phyloP scores from a whole-genome alignment of 1,140 invertebrate genomes.

The Lasioglossum albipes region DNA sequence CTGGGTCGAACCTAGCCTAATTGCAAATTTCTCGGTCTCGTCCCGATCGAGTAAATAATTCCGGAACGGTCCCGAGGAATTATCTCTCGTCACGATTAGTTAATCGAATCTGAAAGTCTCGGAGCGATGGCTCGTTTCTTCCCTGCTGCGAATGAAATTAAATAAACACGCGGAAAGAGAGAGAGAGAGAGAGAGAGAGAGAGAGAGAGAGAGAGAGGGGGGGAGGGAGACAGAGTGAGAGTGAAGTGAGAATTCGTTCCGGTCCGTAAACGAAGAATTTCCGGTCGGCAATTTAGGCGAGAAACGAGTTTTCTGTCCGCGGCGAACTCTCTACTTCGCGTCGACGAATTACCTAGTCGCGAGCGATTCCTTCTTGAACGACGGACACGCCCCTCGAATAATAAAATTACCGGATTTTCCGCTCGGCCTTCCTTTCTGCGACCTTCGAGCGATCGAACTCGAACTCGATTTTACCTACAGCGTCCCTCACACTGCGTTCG shows the following conservation, averaged over 20 bases:
- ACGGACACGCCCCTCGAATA: background rate
- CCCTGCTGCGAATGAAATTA: slow-evolving; percentile 27
- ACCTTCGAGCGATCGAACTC: background rate
- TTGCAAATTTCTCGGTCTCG: background rate
- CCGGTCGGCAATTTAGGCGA: slow-evolving; percentile 4
- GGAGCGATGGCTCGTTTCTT: slow-evolving; percentile 5
- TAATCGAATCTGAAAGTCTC: slow-evolving; percentile 29
- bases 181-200: too few relatives aligned
- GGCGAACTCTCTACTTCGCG: background rate
- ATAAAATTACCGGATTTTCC: slow-evolving; percentile 10
- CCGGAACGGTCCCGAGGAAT: background rate
- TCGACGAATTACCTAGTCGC: slow-evolving; percentile 17
- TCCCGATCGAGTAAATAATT: slow-evolving; percentile 4
- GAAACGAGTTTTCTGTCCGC: slow-evolving; percentile 20
- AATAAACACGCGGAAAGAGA: slow-evolving; percentile 28
- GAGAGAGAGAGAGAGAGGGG: background rate
- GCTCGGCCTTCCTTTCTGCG: background rate
- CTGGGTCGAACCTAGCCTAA: background rate
- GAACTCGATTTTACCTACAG: too few relatives aligned
- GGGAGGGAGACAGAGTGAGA: too few relatives aligned
- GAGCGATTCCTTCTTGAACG: background rate
- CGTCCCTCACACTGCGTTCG: too few relatives aligned
- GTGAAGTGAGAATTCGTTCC: slow-evolving; percentile 3
- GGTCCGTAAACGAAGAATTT: slow-evolving; percentile 33
- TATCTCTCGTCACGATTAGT: slow-evolving; percentile 6